Base-by-base conservation (phyloP, 1,140 invertebrate genomes). In the Philotrypesis tridentata region DNA sequence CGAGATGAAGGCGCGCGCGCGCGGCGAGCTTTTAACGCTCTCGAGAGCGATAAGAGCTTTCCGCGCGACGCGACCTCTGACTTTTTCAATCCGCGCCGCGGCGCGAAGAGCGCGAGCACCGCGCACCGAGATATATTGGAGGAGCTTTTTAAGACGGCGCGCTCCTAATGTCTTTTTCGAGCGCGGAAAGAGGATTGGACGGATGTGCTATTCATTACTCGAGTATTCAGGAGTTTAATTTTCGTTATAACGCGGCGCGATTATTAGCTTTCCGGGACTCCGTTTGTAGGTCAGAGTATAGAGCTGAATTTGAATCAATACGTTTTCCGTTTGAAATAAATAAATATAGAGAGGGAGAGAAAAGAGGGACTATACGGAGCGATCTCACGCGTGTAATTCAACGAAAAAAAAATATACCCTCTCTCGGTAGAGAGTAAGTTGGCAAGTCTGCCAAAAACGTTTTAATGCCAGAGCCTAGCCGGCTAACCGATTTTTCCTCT, bases 391-490 rank as follows among this genome's bases (percentile, higher is more conserved):
- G n/a, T n/a, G n/a, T n/a, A n/a, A n/a, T n/a, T n/a, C n/a, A n/a
- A n/a, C n/a, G n/a, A n/a, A n/a, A 43, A 43, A 43, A 43, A 43
- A 43, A 11, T 43, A n/a, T n/a, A n/a, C n/a, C n/a, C n/a, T 43
- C 33, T 37, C 33, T 43, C 14, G 17, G 14, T 43, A 43, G 12
- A 43, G 17, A 43, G 40, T 14, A 14, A 43, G 8, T 79, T 79
- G 77, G 77, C 68, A 33, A 5, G 27, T n/a, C 14, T 79, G 77
- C 77, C 77, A 79, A 72, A 60, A 61, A 31, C 40, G 37, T 43
- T 79, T 79, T 55, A 79, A 68, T 70, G 43, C 8, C 31, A 37
- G n/a, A 48, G 11, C 23, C 9, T 23, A 1, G 29, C 25, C 29
- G 76, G 25, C 63, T 68, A 78, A 77, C 7, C 63, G 68, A 78